These are phyloP conservation scores for Kryptolebias ocellatus DNA, from an alignment of 2,797 vertebrate species.

Conservation along the genomic window DNA sequence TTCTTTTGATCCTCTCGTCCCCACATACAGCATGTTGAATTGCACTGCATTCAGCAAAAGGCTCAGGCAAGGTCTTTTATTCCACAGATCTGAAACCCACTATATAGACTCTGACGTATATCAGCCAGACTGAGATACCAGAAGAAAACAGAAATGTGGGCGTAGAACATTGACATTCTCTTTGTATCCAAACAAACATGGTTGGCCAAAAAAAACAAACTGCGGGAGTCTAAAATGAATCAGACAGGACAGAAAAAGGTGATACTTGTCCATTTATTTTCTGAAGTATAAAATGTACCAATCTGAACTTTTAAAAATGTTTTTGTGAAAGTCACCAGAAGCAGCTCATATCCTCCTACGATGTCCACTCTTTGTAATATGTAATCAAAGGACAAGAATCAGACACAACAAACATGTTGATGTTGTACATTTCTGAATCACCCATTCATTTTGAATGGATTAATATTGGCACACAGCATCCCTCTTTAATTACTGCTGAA, in stretches of 20 bases:
- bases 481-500: background rate
- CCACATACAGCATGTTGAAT: slow-evolving; percentile 45
- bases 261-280: slow-evolving; percentile 32
- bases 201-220: slow-evolving; percentile 21
- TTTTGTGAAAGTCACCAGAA: slow-evolving; percentile 27
- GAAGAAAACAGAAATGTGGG: slow-evolving; percentile 51
- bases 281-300: slow-evolving; percentile 23
- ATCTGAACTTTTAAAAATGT: slow-evolving; percentile 15
- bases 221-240: slow-evolving; percentile 34
- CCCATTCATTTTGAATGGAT: background rate
- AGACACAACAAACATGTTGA: slow-evolving; percentile 1
- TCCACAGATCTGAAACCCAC: slow-evolving; percentile 59
- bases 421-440: slow-evolving; percentile 1
- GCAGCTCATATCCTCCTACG: slow-evolving; percentile 14
- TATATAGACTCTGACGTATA: slow-evolving; percentile 60
- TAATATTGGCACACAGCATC: background rate
- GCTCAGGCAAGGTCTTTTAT: slow-evolving; percentile 46
- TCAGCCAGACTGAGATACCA: slow-evolving; percentile 44
- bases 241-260: slow-evolving; percentile 40
- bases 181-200: slow-evolving; percentile 46
- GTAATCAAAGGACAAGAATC: slow-evolving; percentile 3
- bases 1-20: slow-evolving; percentile 31
- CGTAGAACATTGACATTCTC: slow-evolving; percentile 48
- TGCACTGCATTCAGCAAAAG: slow-evolving; percentile 42
- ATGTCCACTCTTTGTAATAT: slow-evolving; percentile 12